A percentile compares a stretch with the other conserved stretches of the same genome.
Evolutionary conservation across 2,888 invertebrate genomes (phyloP).

Genomic region (Macropis europaea): DNA sequence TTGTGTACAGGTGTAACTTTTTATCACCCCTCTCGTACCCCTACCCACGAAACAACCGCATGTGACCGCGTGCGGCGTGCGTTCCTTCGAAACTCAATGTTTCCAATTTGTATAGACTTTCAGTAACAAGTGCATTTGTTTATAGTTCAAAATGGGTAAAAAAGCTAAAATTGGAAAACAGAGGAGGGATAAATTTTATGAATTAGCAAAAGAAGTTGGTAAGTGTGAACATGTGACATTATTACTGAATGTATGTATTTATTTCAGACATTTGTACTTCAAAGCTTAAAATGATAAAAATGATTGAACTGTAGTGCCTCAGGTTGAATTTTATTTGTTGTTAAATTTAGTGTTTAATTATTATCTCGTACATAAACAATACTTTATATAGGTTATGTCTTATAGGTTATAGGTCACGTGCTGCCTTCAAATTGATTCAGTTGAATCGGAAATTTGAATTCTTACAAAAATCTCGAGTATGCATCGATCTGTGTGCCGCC

Average conservation of each 20-base stretch:
- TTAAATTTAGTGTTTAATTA: neutral
- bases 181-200: constrained; percentile 98
- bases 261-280: neutral
- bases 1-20: neutral
- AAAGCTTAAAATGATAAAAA: neutral
- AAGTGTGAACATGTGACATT: constrained; percentile 46
- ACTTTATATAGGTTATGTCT: constrained; percentile 32
- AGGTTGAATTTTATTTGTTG: neutral
- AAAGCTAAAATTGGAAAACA: constrained; percentile 98
- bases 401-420: constrained; percentile 96
- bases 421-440: constrained; percentile 99
- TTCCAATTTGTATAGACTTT: neutral
- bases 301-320: neutral
- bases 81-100: neutral
- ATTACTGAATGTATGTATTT: neutral
- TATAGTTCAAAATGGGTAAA: constrained; percentile 87
- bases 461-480: constrained; percentile 96
- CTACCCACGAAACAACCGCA: neutral
- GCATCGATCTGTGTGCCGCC: constrained; percentile 98
- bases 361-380: neutral
- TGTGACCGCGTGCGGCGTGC: neutral
- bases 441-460: constrained; percentile 98
- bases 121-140: neutral
- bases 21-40: neutral
- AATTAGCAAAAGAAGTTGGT: constrained; percentile 99